Percentiles rank a stretch among this genome's conserved stretches.
Conservation (phyloP, 64 coral and sea anemone genomes). For the Porites australiensis region DNA sequence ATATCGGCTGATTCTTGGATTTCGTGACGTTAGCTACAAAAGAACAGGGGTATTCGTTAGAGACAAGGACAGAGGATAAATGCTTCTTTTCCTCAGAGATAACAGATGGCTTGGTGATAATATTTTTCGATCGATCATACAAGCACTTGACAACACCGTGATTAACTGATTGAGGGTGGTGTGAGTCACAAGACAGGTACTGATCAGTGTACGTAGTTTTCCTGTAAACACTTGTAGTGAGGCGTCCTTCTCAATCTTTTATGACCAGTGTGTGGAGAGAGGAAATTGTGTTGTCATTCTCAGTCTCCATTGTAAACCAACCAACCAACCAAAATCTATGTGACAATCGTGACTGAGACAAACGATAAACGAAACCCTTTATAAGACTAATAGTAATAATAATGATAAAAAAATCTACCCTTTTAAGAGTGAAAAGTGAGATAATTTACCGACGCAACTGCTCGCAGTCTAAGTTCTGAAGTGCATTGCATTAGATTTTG, state of each 20-base stretch:
- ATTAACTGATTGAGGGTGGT: conserved; percentile 63
- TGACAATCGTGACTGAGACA: too few relatives aligned
- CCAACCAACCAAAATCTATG: background rate
- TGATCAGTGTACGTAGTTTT: conserved; percentile 47
- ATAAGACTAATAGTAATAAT: too few relatives aligned
- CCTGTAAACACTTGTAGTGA: conserved; percentile 1
- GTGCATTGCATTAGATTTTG: too few relatives aligned
- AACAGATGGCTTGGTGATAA: conserved; percentile 59
- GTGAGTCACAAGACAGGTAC: conserved; percentile 34
- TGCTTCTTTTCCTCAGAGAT: conserved; percentile 25
- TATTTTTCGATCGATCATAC: conserved; percentile 24
- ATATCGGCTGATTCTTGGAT: background rate
- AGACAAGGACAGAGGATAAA: background rate
- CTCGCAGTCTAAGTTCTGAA: too few relatives aligned
- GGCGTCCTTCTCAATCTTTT: conserved; percentile 24
- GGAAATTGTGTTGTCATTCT: conserved; percentile 23
- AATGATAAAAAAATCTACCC: too few relatives aligned
- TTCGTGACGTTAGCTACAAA: too few relatives aligned
- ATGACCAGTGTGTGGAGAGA: conserved; percentile 14
- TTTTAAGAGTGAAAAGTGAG: too few relatives aligned
- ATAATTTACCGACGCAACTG: too few relatives aligned
- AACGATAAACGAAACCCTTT: too few relatives aligned
- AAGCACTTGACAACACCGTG: conserved; percentile 72
- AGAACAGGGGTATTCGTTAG: background rate
- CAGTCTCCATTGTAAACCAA: too few relatives aligned